Evolutionary conservation across 1,140 invertebrate species (phyloP).

Genomic region (Daktulosphaira vitifoliae): DNA sequence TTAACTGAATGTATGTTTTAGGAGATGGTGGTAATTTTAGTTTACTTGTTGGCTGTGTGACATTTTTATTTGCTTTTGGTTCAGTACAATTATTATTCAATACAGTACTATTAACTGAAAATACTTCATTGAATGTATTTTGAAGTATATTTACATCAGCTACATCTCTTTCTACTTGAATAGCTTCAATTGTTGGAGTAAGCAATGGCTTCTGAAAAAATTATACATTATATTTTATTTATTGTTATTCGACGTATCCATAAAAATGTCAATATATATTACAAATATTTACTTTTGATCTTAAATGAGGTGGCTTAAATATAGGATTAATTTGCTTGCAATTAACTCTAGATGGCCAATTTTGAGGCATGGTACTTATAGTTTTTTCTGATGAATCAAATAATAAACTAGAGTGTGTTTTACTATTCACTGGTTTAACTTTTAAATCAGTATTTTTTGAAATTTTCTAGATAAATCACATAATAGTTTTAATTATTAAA

Average conservation of each 20-base stretch:
- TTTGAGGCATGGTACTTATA: slow-evolving; percentile 13
- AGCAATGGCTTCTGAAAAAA: slow-evolving; percentile 47
- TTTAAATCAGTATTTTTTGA: neutral
- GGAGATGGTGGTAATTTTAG: slow-evolving; percentile 45
- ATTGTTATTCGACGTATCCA: too few species aligned
- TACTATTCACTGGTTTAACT: neutral
- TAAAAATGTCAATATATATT: neutral
- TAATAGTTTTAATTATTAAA: too few species aligned
- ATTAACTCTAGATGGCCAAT: slow-evolving; percentile 42
- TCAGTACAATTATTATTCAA: neutral
- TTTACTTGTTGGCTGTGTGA: too few species aligned
- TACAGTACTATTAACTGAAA: slow-evolving; percentile 35
- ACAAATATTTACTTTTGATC: slow-evolving; percentile 49
- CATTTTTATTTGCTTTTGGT: slow-evolving; percentile 36
- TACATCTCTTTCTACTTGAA: slow-evolving; percentile 37
- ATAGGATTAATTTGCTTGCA: slow-evolving; percentile 50
- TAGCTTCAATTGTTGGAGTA: slow-evolving; percentile 42
- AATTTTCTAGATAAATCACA: too few species aligned
- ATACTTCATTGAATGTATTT: slow-evolving; percentile 1
- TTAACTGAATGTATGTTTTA: slow-evolving; percentile 51
- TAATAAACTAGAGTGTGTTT: neutral
- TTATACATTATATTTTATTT: neutral
- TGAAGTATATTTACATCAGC: slow-evolving; percentile 33
- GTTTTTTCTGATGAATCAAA: neutral
- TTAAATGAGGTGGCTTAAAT: slow-evolving; percentile 53